Percentiles rank a stretch among this genome's conserved stretches.
Conservation (phyloP, 2,888 invertebrate species). For the Ormyrus nitidulus region DNA sequence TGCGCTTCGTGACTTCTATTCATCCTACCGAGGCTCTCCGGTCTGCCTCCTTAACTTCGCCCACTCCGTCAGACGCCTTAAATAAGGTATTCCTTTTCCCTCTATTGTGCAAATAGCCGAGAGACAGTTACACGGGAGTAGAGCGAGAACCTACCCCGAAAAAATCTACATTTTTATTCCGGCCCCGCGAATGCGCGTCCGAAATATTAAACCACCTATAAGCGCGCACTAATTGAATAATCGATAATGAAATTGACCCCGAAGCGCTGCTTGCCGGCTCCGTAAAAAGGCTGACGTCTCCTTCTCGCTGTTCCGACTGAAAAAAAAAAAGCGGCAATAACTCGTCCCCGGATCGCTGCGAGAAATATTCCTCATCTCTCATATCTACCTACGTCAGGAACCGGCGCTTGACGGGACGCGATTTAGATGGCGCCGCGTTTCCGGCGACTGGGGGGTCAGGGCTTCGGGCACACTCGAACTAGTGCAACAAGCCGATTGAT, state of each 20-base stretch:
- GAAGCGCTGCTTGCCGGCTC: no score
- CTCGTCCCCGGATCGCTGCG: not conserved
- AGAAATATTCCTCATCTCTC: constrained; percentile 33
- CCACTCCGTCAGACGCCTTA: not conserved
- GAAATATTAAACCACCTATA: no score
- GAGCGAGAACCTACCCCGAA: not conserved
- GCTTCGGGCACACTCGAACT: constrained; percentile 18
- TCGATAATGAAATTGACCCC: no score
- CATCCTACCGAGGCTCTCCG: constrained; percentile 8
- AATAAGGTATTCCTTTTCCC: no score
- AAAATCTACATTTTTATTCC: not conserved
- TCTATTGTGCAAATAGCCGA: no score
- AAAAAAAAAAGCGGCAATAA: not conserved
- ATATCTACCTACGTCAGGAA: constrained; percentile 37
- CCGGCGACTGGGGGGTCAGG: constrained; percentile 27
- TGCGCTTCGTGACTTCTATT: constrained; percentile 60
- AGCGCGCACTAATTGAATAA: no score
- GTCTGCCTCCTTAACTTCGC: not conserved
- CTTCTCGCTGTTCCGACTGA: not conserved
- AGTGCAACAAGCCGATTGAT: constrained; percentile 53
- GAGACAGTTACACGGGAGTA: not conserved
- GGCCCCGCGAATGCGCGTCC: no score
- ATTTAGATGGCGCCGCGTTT: constrained; percentile 53
- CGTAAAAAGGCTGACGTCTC: no score
- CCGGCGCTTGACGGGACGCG: constrained; percentile 24